phyloP scores from a whole-genome alignment of 2,113 vertebrate species.

The western clawed frog (Xenopus tropicalis) region UCB_Xtro_10.0 CM004444.2:132882501-132883000 shows the following conservation, averaged over 20 bases:
- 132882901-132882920: constrained; percentile 82
- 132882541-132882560: no score
- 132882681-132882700: constrained; percentile 77
- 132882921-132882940: constrained; percentile 84
- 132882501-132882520: no score
- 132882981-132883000: constrained; percentile 76
- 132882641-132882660: no score
- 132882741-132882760: constrained; percentile 73
- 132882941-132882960: constrained; percentile 82
- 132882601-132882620: no score
- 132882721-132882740: constrained; percentile 70
- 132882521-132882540: no score
- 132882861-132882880: constrained; percentile 83
- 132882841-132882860: constrained; percentile 80
- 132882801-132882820: constrained; percentile 84
- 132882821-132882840: constrained; percentile 52
- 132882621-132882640: no score
- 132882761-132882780: constrained; percentile 83
- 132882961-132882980: constrained; percentile 88
- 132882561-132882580: no score
- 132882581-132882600: no score
- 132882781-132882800: constrained; percentile 92
- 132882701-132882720: constrained; percentile 75
- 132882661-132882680: constrained; percentile 11
- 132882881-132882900: constrained; percentile 69